These are phyloP conservation scores for Bubalus kerabau DNA, from an alignment of 2,113 vertebrate species.

Conservation along the genomic window DNA sequence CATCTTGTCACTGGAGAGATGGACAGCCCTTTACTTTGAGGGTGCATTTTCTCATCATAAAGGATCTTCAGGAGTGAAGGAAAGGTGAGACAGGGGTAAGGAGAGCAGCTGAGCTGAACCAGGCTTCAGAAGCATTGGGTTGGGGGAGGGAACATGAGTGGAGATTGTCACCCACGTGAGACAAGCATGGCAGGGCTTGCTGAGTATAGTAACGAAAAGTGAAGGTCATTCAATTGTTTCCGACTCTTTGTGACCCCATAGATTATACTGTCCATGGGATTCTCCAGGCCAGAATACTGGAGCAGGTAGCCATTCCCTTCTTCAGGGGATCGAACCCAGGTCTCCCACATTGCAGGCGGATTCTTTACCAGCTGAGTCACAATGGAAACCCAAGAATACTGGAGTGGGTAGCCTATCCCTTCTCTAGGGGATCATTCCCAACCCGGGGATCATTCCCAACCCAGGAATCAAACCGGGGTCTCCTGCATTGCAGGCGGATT, in stretches of 20 bases:
- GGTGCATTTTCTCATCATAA: not conserved
- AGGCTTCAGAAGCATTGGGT: not conserved
- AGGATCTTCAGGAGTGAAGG: not conserved
- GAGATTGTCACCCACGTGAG: not conserved
- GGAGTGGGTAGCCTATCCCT: not conserved
- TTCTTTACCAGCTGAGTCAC: not conserved
- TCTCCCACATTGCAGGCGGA: not conserved
- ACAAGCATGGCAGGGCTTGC: not conserved
- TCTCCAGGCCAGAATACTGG: not conserved
- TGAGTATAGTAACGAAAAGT: not conserved
- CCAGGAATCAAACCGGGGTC: not conserved
- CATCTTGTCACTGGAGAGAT: fast-evolving
- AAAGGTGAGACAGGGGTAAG: fast-evolving
- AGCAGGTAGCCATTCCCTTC: not conserved
- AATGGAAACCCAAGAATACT: not conserved
- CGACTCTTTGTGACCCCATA: not conserved
- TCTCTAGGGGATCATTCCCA: not conserved
- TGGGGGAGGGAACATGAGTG: not conserved
- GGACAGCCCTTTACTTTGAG: not conserved
- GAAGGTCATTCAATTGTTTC: not conserved
- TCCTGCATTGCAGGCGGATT: not conserved
- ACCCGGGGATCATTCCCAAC: not conserved
- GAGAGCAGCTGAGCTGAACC: not conserved
- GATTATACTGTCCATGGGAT: not conserved
- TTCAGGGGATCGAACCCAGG: not conserved